Conservation (phyloP, 2,888 invertebrate species). For the Salticus scenicus region DNA sequence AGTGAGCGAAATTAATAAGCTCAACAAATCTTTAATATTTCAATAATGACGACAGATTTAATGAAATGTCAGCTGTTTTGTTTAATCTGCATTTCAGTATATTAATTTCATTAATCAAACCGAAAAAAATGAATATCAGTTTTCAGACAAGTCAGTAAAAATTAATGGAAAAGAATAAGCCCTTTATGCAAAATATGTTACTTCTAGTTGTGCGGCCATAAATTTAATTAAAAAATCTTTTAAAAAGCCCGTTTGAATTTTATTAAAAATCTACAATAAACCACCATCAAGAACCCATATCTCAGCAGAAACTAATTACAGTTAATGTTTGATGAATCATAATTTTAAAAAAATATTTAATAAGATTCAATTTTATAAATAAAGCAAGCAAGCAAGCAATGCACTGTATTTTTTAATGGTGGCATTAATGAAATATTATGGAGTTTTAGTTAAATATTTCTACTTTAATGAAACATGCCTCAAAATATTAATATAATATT, state of each 20-base stretch:
- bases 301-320: not conserved
- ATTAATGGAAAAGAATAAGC: not conserved
- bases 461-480: not conserved
- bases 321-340: conserved; percentile 4
- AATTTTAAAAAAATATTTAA: conserved; percentile 12
- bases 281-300: conserved; percentile 8
- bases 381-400: not conserved
- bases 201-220: not conserved
- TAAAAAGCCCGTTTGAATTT: not conserved
- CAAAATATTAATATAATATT: conserved; percentile 11
- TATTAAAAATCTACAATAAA: not conserved
- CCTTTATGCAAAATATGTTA: not conserved
- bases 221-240: not conserved
- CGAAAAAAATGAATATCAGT: not conserved
- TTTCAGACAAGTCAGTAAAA: not conserved
- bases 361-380: conserved; percentile 4
- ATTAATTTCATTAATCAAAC: not conserved
- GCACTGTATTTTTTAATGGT: not conserved
- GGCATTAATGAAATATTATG: conserved; percentile 8
- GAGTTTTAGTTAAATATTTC: conserved; percentile 3
- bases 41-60: not conserved
- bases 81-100: not conserved
- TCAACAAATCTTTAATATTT: too few relatives aligned
- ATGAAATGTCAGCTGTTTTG: not conserved
- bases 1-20: too few relatives aligned